phyloP scores from a whole-genome alignment of 2,888 invertebrate species.

The Nymphalis c-album region DNA sequence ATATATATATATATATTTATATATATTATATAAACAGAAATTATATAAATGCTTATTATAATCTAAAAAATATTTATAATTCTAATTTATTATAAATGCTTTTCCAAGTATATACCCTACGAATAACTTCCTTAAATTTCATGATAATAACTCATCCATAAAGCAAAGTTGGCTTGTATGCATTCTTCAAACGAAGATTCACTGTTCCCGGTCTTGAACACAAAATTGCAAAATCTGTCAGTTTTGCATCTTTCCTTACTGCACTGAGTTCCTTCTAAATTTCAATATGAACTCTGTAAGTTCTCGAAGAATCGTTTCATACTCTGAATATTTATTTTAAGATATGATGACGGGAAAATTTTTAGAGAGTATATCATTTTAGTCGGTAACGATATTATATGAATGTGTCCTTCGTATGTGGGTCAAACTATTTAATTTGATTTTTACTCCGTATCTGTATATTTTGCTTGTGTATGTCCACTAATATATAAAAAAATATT shows the following conservation, averaged over 20 bases:
- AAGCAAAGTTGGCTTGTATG: constrained; percentile 10
- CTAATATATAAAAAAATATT: too few relatives aligned
- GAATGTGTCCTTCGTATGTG: too few relatives aligned
- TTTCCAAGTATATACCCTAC: neutral
- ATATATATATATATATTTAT: too few relatives aligned
- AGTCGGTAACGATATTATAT: neutral
- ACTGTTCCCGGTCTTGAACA: constrained; percentile 21
- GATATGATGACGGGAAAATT: constrained; percentile 3
- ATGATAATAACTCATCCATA: constrained; percentile 10
- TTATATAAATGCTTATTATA: too few relatives aligned
- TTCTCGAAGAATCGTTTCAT: constrained; percentile 29
- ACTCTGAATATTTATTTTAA: constrained; percentile 12
- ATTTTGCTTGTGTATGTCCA: too few relatives aligned
- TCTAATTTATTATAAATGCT: too few relatives aligned
- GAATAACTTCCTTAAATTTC: neutral
- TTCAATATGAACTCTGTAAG: constrained; percentile 32
- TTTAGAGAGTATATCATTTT: neutral
- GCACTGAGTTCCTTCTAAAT: constrained; percentile 27
- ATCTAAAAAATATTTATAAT: too few relatives aligned
- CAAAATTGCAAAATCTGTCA: constrained; percentile 33
- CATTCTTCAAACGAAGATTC: constrained; percentile 9
- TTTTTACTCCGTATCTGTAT: too few relatives aligned
- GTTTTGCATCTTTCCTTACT: constrained; percentile 24
- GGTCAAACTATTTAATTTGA: too few relatives aligned
- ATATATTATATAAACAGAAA: too few relatives aligned